Base-by-base conservation (phyloP, 2,797 vertebrate genomes). In the Rhinella marina region DNA sequence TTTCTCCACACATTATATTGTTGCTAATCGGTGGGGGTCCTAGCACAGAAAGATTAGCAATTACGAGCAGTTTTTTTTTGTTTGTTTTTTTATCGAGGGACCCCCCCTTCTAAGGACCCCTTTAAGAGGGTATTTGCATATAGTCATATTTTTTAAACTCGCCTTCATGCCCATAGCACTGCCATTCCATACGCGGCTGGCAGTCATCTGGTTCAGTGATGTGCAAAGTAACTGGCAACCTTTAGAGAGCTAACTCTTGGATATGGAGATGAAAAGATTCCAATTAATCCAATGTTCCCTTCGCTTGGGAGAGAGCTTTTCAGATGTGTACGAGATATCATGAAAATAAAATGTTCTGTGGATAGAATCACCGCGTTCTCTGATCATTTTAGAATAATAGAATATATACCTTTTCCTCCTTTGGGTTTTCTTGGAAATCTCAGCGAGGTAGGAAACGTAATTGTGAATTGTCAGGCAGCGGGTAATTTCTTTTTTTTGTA, bases 271-370 rank as follows among this genome's bases (percentile, higher is more conserved):
- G 59, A 86, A 81, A 70, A 78, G 64, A 72, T 80, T 84, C 76
- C 73, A 80, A 85, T 80, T 84, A 85, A 88, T 79, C 29, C 66
- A 72, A 85, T 80, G 76, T 84, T 64, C 10, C 10, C 25, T 29
- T 75, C 25, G 54, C 76, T 54, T 12, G 23, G 50, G 8, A 61
- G 75, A 85, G 27, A 73, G 62, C 27, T 32, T 52, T 76, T 84
- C 82, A 61, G 87, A 66, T 83, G 82, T 70, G 64, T 12, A 17
- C 9, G 41, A 25, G 64, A 85, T 80, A 88, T 79, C 66, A 84
- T 88, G 76, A 72, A 57, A 84, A 80, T 85, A 83, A 81, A 88
- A 85, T 52, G 76, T 75, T 59, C 77, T 62, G 76, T 7, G 50
- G 50, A 76, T 61, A 29, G 54, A 75, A 54, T 48, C 68, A 2